Evolutionary conservation across 2,888 invertebrate species (phyloP), one percentile per base, ranked within the genome.

Genomic region (Fissipunctia ypsillon): DNA sequence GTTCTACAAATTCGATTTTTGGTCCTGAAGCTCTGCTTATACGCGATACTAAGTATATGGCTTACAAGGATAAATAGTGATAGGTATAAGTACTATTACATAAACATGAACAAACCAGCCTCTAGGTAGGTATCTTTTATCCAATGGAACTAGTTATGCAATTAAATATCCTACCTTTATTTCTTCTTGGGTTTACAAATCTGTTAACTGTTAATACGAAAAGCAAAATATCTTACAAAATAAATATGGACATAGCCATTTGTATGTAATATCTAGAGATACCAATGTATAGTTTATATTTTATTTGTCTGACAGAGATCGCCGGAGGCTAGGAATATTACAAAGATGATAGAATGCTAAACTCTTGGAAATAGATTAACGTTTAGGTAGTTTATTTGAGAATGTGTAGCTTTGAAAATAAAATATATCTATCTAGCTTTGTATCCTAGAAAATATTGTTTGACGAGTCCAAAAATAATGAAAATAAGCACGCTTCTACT

Each of bases 271-370:
- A 61, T 52, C 38, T 45, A 38, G 61, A 31, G 64, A 65, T 68
- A 79, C 56, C 80, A 69, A n/a, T n/a, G n/a, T n/a, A n/a, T 52
- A 35, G 25, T 61, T 45, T 14, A 50, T 69, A 45, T 61, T 80
- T 61, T 61, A 69, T 75, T 35, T 66, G 25, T 61, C 56, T 25
- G 31, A 28, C 56, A 16, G n/a, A 66, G 10, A 63, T 76, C 38
- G 69, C 76, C 56, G 22, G 22, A 16, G 45, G 79, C 25, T n/a
- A 38, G 16, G 61, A 35, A 54, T 60, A 54, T 79, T 45, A 69
- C 68, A 64, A 66, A 69, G 48, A 69, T 66, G 43, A 65, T 77
- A 71, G n/a, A 78, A 78, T 63, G 19, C 38, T 63, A 28, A 71
- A 54, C 19, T 43, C 31, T 28, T 66, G 16, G 31, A 48, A 45